phyloP scores from a whole-genome alignment of 2,113 vertebrate species.

The Pelusios castaneus region DNA sequence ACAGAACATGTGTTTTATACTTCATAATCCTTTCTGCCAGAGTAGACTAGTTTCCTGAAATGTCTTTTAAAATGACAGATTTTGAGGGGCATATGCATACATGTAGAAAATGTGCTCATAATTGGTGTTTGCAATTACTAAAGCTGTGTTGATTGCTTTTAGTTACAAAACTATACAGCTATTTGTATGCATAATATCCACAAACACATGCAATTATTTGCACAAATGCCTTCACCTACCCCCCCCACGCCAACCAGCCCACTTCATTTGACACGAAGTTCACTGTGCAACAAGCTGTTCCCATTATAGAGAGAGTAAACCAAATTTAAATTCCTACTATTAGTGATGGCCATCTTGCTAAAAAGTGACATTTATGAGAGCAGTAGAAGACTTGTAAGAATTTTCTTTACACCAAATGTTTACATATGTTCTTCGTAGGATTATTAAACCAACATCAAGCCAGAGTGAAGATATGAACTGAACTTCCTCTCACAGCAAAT shows the following conservation, averaged over 20 bases:
- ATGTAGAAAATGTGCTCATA: not conserved
- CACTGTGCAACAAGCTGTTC: not conserved
- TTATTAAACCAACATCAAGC: conserved; percentile 13
- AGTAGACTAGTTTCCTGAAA: not conserved
- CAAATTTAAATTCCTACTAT: not conserved
- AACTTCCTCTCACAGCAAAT: not conserved
- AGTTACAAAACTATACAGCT: not conserved
- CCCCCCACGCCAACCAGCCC: too few relatives aligned
- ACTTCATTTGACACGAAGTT: not conserved
- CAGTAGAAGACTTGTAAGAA: not conserved
- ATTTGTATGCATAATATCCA: not conserved
- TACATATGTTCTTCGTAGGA: conserved; percentile 11
- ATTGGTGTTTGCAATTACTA: not conserved
- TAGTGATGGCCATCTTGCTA: not conserved
- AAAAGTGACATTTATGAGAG: not conserved
- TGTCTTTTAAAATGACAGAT: not conserved
- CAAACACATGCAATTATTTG: not conserved
- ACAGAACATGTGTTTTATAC: not conserved
- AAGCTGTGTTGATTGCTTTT: not conserved
- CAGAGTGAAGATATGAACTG: not conserved
- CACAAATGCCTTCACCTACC: not conserved
- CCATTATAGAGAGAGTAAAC: accelerated
- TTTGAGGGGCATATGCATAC: not conserved
- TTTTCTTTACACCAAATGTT: not conserved
- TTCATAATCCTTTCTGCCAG: not conserved